A percentile compares a stretch with the other conserved stretches of the same genome.
Evolutionary conservation across 1,140 invertebrate genomes (phyloP).

Genomic region (Drosophila pseudoobscura): DNA sequence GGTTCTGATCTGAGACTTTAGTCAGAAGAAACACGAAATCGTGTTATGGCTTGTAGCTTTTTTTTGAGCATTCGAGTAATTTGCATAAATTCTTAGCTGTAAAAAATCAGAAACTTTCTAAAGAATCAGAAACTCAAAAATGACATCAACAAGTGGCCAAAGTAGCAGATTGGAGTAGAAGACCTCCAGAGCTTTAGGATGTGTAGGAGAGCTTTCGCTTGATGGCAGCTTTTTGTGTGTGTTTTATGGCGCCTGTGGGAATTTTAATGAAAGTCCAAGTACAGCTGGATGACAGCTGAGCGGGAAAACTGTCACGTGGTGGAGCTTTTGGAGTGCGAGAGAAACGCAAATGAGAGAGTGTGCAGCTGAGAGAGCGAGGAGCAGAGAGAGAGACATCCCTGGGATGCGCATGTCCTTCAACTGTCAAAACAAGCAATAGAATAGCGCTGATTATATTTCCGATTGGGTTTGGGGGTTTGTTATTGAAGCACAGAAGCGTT

Average conservation of each 20-base stretch:
- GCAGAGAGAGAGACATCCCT: not conserved
- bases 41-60: constrained; percentile 26
- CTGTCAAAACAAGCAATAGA: constrained; percentile 62
- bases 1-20: constrained; percentile 15
- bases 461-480: constrained; percentile 59
- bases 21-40: constrained; percentile 1
- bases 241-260: no score
- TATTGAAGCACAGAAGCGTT: constrained; percentile 32
- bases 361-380: constrained; percentile 5
- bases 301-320: constrained; percentile 50
- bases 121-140: constrained; percentile 15
- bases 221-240: constrained; percentile 17
- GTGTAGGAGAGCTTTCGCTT: constrained; percentile 19
- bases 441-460: constrained; percentile 31
- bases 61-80: constrained; percentile 9
- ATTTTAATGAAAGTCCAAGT: constrained; percentile 22
- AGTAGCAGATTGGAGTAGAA: not conserved
- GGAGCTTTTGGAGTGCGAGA: constrained; percentile 10
- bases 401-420: constrained; percentile 55
- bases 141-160: constrained; percentile 65
- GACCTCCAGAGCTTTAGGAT: constrained; percentile 42
- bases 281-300: constrained; percentile 49
- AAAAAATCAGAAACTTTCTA: constrained; percentile 35
- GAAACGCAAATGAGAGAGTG: not conserved
- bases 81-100: constrained; percentile 39